Percentiles rank a stretch among this genome's conserved stretches.
These are phyloP conservation scores for Bathynomus jamesi DNA, from an alignment of 1,140 invertebrate genomes.

Conservation along the genomic window DNA sequence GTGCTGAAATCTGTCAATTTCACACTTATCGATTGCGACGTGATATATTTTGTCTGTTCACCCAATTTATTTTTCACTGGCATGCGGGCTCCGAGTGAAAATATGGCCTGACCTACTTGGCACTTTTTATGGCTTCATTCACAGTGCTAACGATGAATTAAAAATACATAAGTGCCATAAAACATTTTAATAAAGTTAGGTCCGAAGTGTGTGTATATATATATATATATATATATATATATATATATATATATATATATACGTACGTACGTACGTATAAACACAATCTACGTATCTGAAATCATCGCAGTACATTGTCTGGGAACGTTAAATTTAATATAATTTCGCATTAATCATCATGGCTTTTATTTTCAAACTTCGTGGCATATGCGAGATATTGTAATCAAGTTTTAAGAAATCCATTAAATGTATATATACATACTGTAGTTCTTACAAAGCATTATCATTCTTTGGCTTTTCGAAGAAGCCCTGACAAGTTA, in stretches of 20 bases:
- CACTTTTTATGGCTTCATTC: no score
- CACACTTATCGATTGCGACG: no score
- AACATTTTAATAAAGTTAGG: no score
- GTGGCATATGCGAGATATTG: constrained; percentile 9
- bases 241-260: constrained; percentile 24
- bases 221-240: constrained; percentile 24
- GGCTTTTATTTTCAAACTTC: neutral
- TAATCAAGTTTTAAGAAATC: constrained; percentile 14
- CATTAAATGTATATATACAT: constrained; percentile 21
- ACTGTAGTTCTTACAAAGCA: neutral
- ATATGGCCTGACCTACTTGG: no score
- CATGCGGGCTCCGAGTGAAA: no score
- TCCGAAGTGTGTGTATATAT: constrained; percentile 17
- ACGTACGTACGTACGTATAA: constrained; percentile 8
- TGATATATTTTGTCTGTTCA: no score
- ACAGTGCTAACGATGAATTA: no score
- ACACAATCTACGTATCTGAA: neutral
- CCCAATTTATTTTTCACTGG: no score
- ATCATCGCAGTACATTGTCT: neutral
- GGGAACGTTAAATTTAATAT: neutral
- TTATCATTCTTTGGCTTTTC: no score
- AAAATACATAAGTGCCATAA: no score
- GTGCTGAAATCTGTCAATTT: no score
- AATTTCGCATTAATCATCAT: neutral
- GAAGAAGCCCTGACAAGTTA: no score